Base-by-base conservation (phyloP, 2,113 vertebrate species). In the Ammodytes dubius region DNA sequence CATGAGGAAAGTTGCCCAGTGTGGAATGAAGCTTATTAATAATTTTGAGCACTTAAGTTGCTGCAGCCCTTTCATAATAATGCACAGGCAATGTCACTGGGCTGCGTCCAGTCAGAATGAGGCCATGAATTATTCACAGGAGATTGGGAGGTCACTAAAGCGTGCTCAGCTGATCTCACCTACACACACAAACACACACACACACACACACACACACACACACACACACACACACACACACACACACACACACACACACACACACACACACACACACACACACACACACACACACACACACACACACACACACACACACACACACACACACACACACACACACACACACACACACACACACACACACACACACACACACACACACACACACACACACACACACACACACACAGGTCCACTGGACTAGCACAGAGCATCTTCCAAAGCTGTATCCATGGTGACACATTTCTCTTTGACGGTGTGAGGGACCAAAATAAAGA, bases 51-150 rank as follows among this genome's bases (percentile, higher is more conserved):
- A n/a, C 37, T 79, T 65, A 65, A 77, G 37, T 79, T 74, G 79
- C 43, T 42, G 66, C 79, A 71, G 60, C 57, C 74, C 40, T 46
- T 45, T 61, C 27, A 73, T 81, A 72, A 87, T 87, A 85, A 88
- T 64, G 54, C 66, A 19, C 53, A 5, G 0, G 12, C 77, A 49
- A 64, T 87, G 76, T 75, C 72, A 69, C 40, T 76, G 85, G 75
- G 82, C 81, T 90, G 74, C n/a, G 85, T 90, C 87, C 86, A 86
- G 84, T 89, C 76, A 78, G 81, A 90, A 85, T 78, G 54, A 85
- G 70, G 43, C 53, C 49, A 88, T 94, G n/a, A 93, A 94, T 93
- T 91, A 94, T 94, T 93, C 74, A 94, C 68, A 76, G 74, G 71
- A 83, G 82, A 88, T 66, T 88, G 84, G 83, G 61, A 88, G 86